These are phyloP conservation scores for Callospermophilus lateralis DNA, from an alignment of 2,113 vertebrate genomes.

Conservation along the genomic window DNA sequence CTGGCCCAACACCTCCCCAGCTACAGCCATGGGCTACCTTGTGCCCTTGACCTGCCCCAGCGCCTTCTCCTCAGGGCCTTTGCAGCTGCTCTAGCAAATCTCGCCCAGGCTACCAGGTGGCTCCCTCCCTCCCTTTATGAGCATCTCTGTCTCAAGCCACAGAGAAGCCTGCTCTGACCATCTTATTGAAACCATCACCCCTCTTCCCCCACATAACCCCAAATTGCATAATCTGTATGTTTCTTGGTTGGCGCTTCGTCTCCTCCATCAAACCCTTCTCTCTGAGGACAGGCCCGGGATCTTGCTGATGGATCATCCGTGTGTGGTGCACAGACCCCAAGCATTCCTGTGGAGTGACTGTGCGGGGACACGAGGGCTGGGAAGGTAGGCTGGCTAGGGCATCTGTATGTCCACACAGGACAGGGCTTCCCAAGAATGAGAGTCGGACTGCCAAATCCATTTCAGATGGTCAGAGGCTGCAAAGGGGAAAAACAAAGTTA, in stretches of 20 bases:
- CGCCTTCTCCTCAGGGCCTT: not conserved
- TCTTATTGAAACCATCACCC: not conserved
- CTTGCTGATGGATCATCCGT: not conserved
- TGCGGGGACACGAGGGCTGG: not conserved
- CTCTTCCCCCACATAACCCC: not conserved
- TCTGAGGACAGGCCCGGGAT: not conserved
- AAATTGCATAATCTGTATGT: not conserved
- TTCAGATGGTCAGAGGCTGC: slow-evolving; percentile 64
- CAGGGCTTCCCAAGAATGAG: slow-evolving; percentile 60
- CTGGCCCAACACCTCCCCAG: too few relatives aligned
- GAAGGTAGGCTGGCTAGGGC: not conserved
- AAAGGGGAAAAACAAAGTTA: slow-evolving; percentile 66
- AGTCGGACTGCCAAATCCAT: slow-evolving; percentile 4
- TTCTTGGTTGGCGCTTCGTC: not conserved
- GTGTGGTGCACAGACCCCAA: not conserved
- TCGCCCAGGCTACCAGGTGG: not conserved
- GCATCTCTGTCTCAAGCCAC: not conserved
- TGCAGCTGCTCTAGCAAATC: fast-evolving
- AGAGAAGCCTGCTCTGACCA: not conserved
- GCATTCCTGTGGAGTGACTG: not conserved
- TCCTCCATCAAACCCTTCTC: fast-evolving
- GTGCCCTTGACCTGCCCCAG: not conserved
- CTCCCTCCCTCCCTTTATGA: not conserved
- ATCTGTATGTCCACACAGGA: not conserved
- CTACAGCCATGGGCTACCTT: not conserved